phyloP scores from a whole-genome alignment of 1,140 invertebrate species.

The Phocides pigmalion region DNA sequence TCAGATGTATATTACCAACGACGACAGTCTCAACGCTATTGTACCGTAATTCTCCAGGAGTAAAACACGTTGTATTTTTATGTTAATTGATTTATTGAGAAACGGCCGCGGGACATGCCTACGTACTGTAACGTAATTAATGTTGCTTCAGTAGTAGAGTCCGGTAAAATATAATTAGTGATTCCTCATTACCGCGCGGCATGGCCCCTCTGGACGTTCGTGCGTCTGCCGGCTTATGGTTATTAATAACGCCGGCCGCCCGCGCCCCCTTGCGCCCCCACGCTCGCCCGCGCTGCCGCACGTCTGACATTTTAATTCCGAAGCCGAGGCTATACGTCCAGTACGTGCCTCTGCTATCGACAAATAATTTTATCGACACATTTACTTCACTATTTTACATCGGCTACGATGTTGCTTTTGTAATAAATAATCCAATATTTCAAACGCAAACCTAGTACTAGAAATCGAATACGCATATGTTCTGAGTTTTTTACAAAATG shows the following conservation, averaged over 20 bases:
- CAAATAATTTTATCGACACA: constrained; percentile 66
- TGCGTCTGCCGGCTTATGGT: constrained; percentile 82
- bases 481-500: not conserved
- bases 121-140: constrained; percentile 53
- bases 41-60: constrained; percentile 20
- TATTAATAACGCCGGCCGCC: constrained; percentile 78
- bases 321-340: constrained; percentile 66
- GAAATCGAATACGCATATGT: not conserved
- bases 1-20: not conserved
- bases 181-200: constrained; percentile 81
- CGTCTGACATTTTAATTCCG: constrained; percentile 84
- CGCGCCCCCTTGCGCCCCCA: constrained; percentile 49
- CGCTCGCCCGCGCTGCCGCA: constrained; percentile 69
- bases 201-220: constrained; percentile 80
- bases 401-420: constrained; percentile 15
- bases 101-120: constrained; percentile 22
- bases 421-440: constrained; percentile 12
- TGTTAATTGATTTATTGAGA: constrained; percentile 31
- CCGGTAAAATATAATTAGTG: constrained; percentile 83
- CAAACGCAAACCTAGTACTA: not conserved
- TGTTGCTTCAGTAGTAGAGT: constrained; percentile 72
- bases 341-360: constrained; percentile 68
- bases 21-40: too few species aligned
- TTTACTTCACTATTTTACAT: constrained; percentile 46
- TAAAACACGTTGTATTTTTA: constrained; percentile 20